Conservation (phyloP, 2,797 vertebrate genomes). For the Poeciliopsis turneri region DNA sequence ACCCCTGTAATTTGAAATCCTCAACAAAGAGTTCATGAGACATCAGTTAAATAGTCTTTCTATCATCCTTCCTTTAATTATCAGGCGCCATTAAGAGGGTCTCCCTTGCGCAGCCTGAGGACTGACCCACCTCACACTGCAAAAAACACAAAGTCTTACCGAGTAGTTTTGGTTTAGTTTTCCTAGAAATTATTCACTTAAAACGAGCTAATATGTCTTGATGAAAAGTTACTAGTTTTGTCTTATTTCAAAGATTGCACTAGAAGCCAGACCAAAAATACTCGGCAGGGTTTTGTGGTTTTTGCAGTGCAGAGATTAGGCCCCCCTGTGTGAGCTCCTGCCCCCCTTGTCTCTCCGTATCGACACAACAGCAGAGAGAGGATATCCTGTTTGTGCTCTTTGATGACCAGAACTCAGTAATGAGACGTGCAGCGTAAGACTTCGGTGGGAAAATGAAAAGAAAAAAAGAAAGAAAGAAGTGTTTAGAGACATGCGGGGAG, state of each 20-base stretch:
- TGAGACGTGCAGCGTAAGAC: constrained; percentile 45
- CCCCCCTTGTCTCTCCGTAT: constrained; percentile 14
- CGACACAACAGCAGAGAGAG: constrained; percentile 49
- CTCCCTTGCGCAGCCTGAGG: constrained; percentile 33
- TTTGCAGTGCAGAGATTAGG: constrained; percentile 47
- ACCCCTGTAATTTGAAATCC: constrained; percentile 20
- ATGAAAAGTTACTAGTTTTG: too few species aligned
- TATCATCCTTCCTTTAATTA: constrained; percentile 25
- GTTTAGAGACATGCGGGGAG: constrained; percentile 37
- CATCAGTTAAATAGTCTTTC: neutral
- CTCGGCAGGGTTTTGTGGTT: too few species aligned
- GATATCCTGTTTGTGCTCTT: constrained; percentile 75
- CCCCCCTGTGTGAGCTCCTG: constrained; percentile 39
- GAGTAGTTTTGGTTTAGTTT: too few species aligned
- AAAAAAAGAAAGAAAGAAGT: neutral
- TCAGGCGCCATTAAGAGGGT: constrained; percentile 45
- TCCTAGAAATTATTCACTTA: too few species aligned
- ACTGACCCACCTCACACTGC: constrained; percentile 56
- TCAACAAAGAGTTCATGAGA: constrained; percentile 28
- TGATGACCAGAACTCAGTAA: constrained; percentile 64
- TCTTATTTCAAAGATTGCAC: too few species aligned
- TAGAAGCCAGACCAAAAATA: too few species aligned
- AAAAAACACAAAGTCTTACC: too few species aligned
- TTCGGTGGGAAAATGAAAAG: constrained; percentile 29
- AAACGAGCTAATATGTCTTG: too few species aligned